Evolutionary conservation across 2,888 invertebrate genomes (phyloP), one percentile per base, ranked within the genome.

Genomic region (Amphipyra berbera): DNA sequence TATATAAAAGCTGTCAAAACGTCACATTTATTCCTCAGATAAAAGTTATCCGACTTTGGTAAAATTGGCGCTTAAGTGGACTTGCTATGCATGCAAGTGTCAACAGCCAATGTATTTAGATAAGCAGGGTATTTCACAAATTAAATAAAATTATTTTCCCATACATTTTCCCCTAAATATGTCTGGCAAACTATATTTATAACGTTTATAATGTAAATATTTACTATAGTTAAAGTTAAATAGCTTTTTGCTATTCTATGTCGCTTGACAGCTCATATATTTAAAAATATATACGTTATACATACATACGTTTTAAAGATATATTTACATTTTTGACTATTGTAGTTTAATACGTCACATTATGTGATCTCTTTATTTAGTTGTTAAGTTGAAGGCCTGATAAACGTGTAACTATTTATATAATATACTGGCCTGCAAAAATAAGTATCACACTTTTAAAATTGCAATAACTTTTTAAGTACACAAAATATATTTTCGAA

Each of bases 171-270:
- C 44, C 55, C 53, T 60, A 58, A 64, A 70, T 42, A 53, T 46
- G 21, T 55, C n/a, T 48, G 57, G 38, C 46, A 48, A 53, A 58
- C n/a, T n/a, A 14, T 49, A 66, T 56, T 37, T 40, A 68, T 41
- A 62, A 6, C 37, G 10, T 40, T 50, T 44, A 27, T 37, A 33
- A 54, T 61, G 45, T 68, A 61, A 73, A 68, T 73, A 56, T 68
- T 56, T 57, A 37, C 27, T 21, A 7, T 46, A 72, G 6, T 38
- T 38, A 42, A 46, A 37, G 37, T 63, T 55, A 42, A 6, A 38
- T 61, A 72, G 76, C 68, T 69, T 50, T 66, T 76, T 69, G 76
- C 79, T 74, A 68, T 58, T 58, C 9, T 30, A 38, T 56, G 41
- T 61, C 54, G 71, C 73, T 63, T 68, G 46, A 55, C 42, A 46